These are phyloP conservation scores for Plagodis pulveraria DNA, from an alignment of 2,888 invertebrate genomes.

Conservation along the genomic window DNA sequence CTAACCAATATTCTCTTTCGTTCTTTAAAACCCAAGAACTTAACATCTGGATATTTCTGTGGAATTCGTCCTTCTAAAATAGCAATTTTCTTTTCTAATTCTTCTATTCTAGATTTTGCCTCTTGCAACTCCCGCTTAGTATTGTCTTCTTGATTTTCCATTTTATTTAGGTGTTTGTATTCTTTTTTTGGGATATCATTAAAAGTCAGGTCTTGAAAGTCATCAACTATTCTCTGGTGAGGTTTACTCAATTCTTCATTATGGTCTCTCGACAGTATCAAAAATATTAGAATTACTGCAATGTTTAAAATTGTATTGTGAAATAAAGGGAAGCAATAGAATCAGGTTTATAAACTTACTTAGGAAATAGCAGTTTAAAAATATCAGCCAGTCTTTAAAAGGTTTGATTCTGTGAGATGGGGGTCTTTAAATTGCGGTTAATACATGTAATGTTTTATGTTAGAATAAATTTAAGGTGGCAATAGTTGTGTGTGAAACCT, in stretches of 20 bases:
- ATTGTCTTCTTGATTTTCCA: constrained; percentile 58
- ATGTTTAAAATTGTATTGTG: constrained; percentile 34
- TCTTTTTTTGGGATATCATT: constrained; percentile 59
- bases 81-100: constrained; percentile 89
- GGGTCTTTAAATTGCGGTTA: too few species aligned
- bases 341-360: background rate
- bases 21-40: constrained; percentile 95
- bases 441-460: too few species aligned
- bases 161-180: constrained; percentile 42
- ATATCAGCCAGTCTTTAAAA: too few species aligned
- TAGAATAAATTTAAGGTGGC: too few species aligned
- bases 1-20: constrained; percentile 95
- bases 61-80: constrained; percentile 90
- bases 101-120: constrained; percentile 86
- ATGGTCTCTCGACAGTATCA: constrained; percentile 49
- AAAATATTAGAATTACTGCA: constrained; percentile 67
- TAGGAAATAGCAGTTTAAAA: background rate
- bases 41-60: constrained; percentile 95
- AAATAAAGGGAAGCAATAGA: too few species aligned
- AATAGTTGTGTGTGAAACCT: too few species aligned
- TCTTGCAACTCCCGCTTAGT: constrained; percentile 83
- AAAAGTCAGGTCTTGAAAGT: constrained; percentile 54
- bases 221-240: constrained; percentile 55
- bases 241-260: constrained; percentile 35
- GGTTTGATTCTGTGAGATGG: too few species aligned